Percentiles rank a stretch among this genome's conserved stretches.
phyloP scores from a whole-genome alignment of 64 coral and sea anemone species.

The Montipora cactus region DNA sequence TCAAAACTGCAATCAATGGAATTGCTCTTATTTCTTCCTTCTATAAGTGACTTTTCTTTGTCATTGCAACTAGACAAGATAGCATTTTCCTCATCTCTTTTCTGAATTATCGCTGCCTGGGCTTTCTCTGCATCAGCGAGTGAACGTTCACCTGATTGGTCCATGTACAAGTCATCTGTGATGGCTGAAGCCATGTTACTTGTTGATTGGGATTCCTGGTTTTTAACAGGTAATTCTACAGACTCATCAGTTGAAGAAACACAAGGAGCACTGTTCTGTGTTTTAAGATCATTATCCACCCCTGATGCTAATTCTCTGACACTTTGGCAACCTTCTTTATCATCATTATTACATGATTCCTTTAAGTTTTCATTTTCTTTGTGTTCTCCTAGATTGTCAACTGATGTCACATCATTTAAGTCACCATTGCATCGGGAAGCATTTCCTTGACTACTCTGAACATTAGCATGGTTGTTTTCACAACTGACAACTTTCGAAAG shows the following conservation, averaged over 20 bases:
- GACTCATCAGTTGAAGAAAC: background rate
- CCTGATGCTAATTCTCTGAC: background rate
- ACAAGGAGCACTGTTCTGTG: background rate
- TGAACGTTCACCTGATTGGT: background rate
- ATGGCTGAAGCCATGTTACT: background rate
- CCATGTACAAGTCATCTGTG: background rate
- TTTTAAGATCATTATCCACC: background rate
- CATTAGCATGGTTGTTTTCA: too few relatives aligned
- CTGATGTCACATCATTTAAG: background rate
- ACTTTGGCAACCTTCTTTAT: background rate
- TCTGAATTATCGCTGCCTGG: background rate
- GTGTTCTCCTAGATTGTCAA: background rate
- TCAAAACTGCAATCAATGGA: background rate
- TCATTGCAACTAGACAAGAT: background rate
- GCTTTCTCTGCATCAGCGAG: background rate
- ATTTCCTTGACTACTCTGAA: background rate
- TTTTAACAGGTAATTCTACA: background rate
- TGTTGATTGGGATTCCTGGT: background rate
- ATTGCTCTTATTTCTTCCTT: background rate
- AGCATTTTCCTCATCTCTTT: background rate
- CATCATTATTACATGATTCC: background rate
- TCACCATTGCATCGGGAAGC: background rate
- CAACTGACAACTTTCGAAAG: background rate
- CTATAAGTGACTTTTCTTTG: background rate
- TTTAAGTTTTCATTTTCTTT: background rate